Evolutionary conservation across 2,113 vertebrate genomes (phyloP), one percentile per base, ranked within the genome.

Genomic region (Malurus cyaneus): DNA sequence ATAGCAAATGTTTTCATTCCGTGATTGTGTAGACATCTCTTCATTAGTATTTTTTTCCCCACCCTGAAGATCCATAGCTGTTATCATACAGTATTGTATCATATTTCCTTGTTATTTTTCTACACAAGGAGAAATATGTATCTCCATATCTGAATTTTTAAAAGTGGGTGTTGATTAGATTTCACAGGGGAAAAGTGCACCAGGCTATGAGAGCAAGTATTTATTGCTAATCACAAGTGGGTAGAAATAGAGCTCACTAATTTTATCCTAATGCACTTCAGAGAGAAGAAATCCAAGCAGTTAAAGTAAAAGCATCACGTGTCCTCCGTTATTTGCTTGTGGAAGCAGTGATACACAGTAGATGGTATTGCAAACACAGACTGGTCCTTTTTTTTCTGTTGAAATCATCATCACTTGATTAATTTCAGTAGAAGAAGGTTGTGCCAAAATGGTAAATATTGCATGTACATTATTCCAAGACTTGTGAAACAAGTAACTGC

Each of bases 271-370:
- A 96, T 94, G 93, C 81, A 66, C 80, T 93, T 95, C 78, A 89
- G 65, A 88, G 67, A 59, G 56, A 95, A 73, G 60, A 94, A 92
- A 93, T 94, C 82, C 71, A 70, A 86, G 76, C 53, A 92, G 69
- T 82, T 86, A 88, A 96, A 95, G 93, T 97, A 96, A 95, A 96
- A 83, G 88, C 89, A 91, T 97, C 62, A 92, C 88, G 52, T 94
- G 87, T 61, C 66, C 46, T 95, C 80, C 84, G 54, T 91, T 93
- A 90, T 94, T 88, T 97, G 86, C 92, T 92, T 86, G 67, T 80
- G 77, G 73, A 91, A 93, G 82, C 77, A 92, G 41, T 81, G 91
- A 78, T 86, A 80, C 53, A 18, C 24, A 56, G 56, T 92, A 92
- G 91, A 88, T 77, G 85, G 29, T 73, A 80, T 54, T 94, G 92